Evolutionary conservation across 23 tunicate genomes (phyloP).

Genomic region (Ascidia mentula): DNA sequence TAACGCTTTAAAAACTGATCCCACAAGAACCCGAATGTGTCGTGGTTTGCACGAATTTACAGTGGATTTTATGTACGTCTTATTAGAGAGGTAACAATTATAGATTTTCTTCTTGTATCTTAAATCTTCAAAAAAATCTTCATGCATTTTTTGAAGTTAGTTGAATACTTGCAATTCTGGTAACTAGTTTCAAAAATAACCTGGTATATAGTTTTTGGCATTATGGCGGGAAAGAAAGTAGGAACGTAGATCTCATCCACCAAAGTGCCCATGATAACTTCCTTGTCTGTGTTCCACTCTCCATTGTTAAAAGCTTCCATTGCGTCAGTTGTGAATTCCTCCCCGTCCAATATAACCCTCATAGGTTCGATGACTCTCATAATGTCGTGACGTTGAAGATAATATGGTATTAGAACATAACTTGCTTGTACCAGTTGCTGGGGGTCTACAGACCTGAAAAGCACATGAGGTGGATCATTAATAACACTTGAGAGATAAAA

Average conservation of each 20-base stretch:
- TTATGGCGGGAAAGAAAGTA: background rate
- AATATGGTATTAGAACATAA: background rate
- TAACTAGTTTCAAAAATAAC: background rate
- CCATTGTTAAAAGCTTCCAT: constrained; percentile 33
- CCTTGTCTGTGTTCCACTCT: constrained; percentile 36
- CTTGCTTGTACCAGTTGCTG: constrained; percentile 11
- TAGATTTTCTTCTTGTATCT: background rate
- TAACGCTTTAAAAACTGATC: too few species aligned
- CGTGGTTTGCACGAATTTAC: too few species aligned
- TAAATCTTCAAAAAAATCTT: background rate
- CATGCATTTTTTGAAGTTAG: background rate
- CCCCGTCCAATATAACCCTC: constrained; percentile 38
- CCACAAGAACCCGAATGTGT: too few species aligned
- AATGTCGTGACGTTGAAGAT: background rate
- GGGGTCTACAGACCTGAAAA: constrained; percentile 4
- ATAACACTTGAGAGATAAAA: too few species aligned
- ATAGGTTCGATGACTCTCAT: constrained; percentile 35
- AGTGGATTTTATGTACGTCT: too few species aligned
- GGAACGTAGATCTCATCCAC: constrained; percentile 23
- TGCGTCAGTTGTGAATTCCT: constrained; percentile 41
- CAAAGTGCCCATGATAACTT: constrained; percentile 38
- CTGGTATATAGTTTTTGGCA: background rate
- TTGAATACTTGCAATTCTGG: too few species aligned
- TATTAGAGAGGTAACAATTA: too few species aligned
- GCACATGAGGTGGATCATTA: background rate